phyloP scores from a whole-genome alignment of 2,113 vertebrate genomes.

The Callipepla squamata region DNA sequence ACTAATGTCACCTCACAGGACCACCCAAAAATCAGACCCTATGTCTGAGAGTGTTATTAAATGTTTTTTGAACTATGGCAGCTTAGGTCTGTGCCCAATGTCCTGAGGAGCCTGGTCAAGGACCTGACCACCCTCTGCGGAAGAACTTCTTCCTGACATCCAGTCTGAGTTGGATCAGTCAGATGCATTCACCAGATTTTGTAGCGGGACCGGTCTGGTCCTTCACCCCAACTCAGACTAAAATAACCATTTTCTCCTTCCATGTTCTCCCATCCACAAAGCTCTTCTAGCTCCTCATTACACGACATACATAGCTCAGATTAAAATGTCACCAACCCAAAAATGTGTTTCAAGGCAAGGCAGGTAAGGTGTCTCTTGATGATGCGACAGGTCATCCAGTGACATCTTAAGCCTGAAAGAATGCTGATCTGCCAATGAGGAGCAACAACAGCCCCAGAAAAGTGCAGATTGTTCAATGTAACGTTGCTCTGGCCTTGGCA shows the following conservation, averaged over 20 bases:
- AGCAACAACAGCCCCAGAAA: not conserved
- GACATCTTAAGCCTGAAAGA: not conserved
- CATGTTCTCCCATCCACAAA: rapidly evolving
- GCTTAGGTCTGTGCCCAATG: too few species aligned
- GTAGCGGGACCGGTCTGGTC: not conserved
- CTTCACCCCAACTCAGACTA: not conserved
- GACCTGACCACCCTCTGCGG: too few species aligned
- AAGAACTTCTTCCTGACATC: too few species aligned
- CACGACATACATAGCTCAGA: rapidly evolving
- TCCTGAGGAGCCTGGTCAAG: too few species aligned
- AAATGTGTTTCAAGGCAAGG: not conserved
- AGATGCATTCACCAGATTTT: not conserved
- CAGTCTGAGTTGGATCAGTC: too few species aligned
- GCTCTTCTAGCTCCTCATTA: not conserved
- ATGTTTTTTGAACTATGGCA: too few species aligned
- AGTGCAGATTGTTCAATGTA: not conserved
- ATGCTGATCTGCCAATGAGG: not conserved
- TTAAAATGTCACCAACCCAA: not conserved
- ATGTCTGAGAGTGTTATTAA: too few species aligned
- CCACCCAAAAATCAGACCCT: too few species aligned
- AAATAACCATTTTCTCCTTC: not conserved
- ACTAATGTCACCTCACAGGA: too few species aligned
- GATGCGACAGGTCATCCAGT: not conserved
- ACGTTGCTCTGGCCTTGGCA: not conserved
- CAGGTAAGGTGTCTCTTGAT: not conserved